These are phyloP conservation scores for Anorthoa munda DNA, from an alignment of 2,888 invertebrate species.

Conservation along the genomic window DNA sequence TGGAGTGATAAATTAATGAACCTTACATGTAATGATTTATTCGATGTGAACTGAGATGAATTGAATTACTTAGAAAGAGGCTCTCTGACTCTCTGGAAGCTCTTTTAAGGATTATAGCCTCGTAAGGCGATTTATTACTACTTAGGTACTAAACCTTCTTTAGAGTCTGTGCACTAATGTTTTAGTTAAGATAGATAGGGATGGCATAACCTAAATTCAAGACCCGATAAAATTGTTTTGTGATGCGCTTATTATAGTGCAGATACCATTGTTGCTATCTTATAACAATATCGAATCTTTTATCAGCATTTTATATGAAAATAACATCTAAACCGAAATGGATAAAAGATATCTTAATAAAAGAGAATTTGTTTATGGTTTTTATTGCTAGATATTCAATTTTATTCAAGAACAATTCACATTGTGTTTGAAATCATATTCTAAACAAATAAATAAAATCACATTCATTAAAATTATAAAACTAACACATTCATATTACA, in stretches of 20 bases:
- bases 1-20: slow-evolving; percentile 27
- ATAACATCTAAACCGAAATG: not conserved
- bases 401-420: too few species aligned
- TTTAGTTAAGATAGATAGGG: not conserved
- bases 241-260: not conserved
- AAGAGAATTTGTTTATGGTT: not conserved
- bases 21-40: slow-evolving; percentile 50
- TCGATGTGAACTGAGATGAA: slow-evolving; percentile 27
- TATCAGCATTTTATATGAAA: not conserved
- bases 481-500: too few species aligned
- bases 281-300: not conserved
- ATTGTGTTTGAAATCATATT: too few species aligned
- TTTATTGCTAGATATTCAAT: too few species aligned
- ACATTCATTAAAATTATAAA: too few species aligned
- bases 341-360: not conserved
- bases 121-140: slow-evolving; percentile 47
- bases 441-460: too few species aligned
- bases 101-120: slow-evolving; percentile 41
- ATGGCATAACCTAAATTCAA: not conserved
- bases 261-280: not conserved
- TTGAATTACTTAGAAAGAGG: slow-evolving; percentile 34
- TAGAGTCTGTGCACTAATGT: slow-evolving; percentile 12
- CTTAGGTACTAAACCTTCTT: slow-evolving; percentile 19
- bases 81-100: slow-evolving; percentile 24
- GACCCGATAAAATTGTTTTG: not conserved